A percentile compares a stretch with the other conserved stretches of the same genome.
Evolutionary conservation across 2,888 invertebrate genomes (phyloP).

Genomic region (Netelia inedita): DNA sequence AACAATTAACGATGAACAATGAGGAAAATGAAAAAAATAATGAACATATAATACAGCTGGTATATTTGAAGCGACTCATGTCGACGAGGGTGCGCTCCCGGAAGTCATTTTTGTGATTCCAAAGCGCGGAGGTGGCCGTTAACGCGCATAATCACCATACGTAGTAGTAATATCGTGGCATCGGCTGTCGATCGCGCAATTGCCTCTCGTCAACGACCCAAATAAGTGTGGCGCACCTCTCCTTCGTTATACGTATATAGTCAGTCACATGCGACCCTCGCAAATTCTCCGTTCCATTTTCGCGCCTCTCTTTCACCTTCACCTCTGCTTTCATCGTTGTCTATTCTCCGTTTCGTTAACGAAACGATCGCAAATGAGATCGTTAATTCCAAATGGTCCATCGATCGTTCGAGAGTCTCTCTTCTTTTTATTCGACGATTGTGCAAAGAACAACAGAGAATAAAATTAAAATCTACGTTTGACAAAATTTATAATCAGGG

Average conservation of each 20-base stretch:
- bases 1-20: no score
- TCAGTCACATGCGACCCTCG: conserved; percentile 6
- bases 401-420: no score
- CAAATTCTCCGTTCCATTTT: background rate
- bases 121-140: conserved; percentile 30
- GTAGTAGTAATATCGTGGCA: conserved; percentile 17
- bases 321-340: background rate
- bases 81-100: conserved; percentile 40
- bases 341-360: background rate
- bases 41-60: background rate
- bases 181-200: conserved; percentile 56
- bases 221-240: conserved; percentile 60
- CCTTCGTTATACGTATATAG: background rate
- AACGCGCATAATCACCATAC: conserved; percentile 10
- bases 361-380: no score
- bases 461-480: no score
- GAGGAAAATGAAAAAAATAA: background rate
- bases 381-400: no score
- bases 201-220: conserved; percentile 58
- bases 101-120: conserved; percentile 58
- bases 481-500: no score
- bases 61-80: background rate
- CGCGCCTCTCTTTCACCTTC: background rate
- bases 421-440: no score
- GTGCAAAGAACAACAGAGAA: no score